These are phyloP conservation scores for Rallus limicola DNA, from an alignment of 2,113 vertebrate species.

Conservation along the genomic window DNA sequence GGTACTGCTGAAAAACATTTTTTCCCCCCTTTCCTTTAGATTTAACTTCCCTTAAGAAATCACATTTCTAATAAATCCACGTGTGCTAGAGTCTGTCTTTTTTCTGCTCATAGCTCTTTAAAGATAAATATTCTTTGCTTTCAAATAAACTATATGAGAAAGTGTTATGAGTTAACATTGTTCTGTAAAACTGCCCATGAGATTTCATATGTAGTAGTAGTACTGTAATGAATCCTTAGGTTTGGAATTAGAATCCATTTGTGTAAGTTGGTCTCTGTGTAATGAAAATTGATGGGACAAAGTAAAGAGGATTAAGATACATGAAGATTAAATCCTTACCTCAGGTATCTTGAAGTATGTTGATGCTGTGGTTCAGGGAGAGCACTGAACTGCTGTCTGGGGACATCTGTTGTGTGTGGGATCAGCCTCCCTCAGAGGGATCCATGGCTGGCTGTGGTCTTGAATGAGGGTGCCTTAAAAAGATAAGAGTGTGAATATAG, in stretches of 20 bases:
- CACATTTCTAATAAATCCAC: background rate
- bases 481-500: background rate
- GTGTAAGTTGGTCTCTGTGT: background rate
- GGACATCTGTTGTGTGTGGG: background rate
- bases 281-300: background rate
- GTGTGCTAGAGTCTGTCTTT: background rate
- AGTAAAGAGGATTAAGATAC: background rate
- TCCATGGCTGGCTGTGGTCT: background rate
- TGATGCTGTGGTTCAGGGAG: background rate
- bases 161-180: background rate
- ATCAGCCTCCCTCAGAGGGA: background rate
- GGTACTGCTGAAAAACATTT: conserved; percentile 8
- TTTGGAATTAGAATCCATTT: background rate
- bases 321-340: background rate
- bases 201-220: background rate
- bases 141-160: background rate
- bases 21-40: background rate
- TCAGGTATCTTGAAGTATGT: background rate
- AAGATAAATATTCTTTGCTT: background rate
- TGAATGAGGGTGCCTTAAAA: background rate
- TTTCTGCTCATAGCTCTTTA: background rate
- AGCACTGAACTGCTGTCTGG: background rate
- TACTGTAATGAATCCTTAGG: background rate
- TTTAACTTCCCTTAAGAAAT: background rate
- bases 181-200: background rate